Percentiles rank a stretch among this genome's conserved stretches.
phyloP scores from a whole-genome alignment of 2,888 invertebrate species.

The Conops quadrifasciatus region DNA sequence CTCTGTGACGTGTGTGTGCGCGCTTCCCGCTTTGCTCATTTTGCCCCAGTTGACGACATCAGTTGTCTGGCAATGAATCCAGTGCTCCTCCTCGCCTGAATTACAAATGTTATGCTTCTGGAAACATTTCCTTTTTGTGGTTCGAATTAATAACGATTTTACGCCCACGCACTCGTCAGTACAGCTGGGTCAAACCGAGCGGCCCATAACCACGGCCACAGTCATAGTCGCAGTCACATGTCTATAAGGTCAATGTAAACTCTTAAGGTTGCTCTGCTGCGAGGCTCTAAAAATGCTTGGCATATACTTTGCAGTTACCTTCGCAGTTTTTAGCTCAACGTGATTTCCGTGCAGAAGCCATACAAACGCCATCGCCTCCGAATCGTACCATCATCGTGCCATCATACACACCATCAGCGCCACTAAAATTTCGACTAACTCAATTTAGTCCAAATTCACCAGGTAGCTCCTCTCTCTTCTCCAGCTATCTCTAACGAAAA shows the following conservation, averaged over 20 bases:
- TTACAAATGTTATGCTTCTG: no score
- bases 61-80: no score
- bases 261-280: conserved; percentile 7
- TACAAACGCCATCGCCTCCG: conserved; percentile 8
- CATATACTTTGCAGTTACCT: neutral
- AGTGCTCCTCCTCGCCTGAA: no score
- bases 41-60: no score
- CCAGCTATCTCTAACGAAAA: neutral
- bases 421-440: neutral
- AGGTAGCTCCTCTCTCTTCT: neutral
- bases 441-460: conserved; percentile 6
- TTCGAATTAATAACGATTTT: conserved; percentile 38
- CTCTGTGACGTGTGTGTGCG: no score
- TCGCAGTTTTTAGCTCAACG: conserved; percentile 16
- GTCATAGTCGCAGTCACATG: neutral
- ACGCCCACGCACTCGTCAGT: neutral
- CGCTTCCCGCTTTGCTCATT: no score
- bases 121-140: no score
- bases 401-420: no score
- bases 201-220: no score
- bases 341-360: conserved; percentile 33
- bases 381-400: no score
- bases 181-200: conserved; percentile 22
- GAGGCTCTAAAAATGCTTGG: conserved; percentile 7
- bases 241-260: conserved; percentile 18